A percentile compares a stretch with the other conserved stretches of the same genome.
phyloP scores from a whole-genome alignment of 64 coral and sea anemone genomes.

The Actinia equina region DNA sequence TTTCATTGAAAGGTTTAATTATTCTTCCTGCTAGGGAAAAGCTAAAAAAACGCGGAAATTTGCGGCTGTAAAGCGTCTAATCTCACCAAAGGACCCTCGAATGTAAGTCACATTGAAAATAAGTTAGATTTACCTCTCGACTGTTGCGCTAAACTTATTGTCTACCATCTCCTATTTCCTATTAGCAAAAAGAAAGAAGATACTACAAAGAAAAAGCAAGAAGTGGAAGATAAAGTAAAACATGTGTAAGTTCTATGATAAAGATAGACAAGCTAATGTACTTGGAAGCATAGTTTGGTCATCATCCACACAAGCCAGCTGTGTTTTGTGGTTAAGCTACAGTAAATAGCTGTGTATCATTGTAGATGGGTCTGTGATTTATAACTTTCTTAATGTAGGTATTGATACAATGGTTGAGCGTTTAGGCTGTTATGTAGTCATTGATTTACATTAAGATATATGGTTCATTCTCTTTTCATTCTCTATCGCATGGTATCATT shows the following conservation, averaged over 20 bases:
- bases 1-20: not conserved
- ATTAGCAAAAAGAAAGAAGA: constrained; percentile 74
- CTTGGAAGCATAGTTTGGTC: no score
- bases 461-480: no score
- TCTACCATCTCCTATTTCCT: not conserved
- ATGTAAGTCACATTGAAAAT: constrained; percentile 44
- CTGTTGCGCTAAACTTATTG: not conserved
- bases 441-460: no score
- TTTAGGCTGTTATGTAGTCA: no score
- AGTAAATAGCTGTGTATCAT: no score
- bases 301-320: no score
- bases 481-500: no score
- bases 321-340: no score
- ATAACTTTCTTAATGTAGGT: no score
- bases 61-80: constrained; percentile 85
- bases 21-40: constrained; percentile 61
- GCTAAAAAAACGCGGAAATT: constrained; percentile 85
- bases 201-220: constrained; percentile 63
- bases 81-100: constrained; percentile 76
- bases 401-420: no score
- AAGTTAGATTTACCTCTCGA: not conserved
- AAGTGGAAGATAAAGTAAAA: constrained; percentile 48
- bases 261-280: no score
- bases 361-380: no score
- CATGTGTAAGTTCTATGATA: constrained; percentile 62